Conservation (phyloP, 2,888 invertebrate genomes). For the Drosophila koepferae region DNA sequence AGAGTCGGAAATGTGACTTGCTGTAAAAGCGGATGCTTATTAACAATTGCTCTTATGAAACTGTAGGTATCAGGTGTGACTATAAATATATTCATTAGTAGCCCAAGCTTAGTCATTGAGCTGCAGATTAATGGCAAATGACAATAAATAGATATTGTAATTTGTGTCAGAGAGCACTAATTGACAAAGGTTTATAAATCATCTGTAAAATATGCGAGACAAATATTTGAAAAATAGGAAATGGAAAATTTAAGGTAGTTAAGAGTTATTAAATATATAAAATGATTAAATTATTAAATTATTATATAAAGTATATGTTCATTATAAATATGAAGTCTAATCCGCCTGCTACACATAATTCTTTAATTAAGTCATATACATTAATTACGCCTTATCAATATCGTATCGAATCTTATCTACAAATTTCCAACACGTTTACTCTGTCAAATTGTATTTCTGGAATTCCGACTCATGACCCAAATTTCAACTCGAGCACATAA, state of each 20-base stretch:
- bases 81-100: slow-evolving; percentile 20
- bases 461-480: slow-evolving; percentile 58
- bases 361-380: slow-evolving; percentile 15
- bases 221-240: background rate
- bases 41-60: background rate
- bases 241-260: background rate
- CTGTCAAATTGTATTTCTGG: slow-evolving; percentile 30
- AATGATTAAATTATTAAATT: no score
- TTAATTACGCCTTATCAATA: slow-evolving; percentile 13
- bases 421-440: slow-evolving; percentile 1
- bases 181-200: background rate
- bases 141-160: slow-evolving; percentile 26
- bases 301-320: no score
- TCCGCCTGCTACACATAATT: background rate
- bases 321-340: background rate
- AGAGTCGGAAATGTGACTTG: slow-evolving; percentile 38
- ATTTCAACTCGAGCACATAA: slow-evolving; percentile 40
- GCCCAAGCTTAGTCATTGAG: slow-evolving; percentile 38
- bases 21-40: slow-evolving; percentile 64
- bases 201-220: background rate
- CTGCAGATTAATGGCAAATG: slow-evolving; percentile 37
- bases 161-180: background rate
- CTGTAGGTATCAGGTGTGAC: slow-evolving; percentile 25
- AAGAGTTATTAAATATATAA: no score
- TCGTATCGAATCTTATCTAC: slow-evolving; percentile 28